These are phyloP conservation scores for Anseranas semipalmata DNA, from an alignment of 2,113 vertebrate genomes.

Conservation along the genomic window DNA sequence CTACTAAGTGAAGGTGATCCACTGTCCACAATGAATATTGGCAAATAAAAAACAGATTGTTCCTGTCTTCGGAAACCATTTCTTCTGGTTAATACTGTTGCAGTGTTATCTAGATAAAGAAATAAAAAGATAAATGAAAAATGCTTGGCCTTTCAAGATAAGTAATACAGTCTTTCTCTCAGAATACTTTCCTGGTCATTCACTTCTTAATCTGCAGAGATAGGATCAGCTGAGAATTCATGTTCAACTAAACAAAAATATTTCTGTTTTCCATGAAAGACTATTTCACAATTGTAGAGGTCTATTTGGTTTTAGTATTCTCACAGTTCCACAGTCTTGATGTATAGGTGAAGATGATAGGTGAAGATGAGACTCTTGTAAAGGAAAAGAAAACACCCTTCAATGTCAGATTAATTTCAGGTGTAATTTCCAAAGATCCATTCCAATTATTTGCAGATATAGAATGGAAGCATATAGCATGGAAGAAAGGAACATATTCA, in stretches of 20 bases:
- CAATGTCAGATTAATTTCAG: neutral
- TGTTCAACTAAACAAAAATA: neutral
- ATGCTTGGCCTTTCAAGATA: neutral
- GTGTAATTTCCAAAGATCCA: neutral
- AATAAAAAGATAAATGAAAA: neutral
- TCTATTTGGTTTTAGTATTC: neutral
- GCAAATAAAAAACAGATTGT: constrained; percentile 89
- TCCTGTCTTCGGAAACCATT: constrained; percentile 90
- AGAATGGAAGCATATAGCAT: too few relatives aligned
- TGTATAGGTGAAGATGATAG: neutral
- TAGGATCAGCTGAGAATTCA: neutral
- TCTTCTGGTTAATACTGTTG: constrained; percentile 87
- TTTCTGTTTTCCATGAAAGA: neutral
- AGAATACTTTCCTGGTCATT: neutral
- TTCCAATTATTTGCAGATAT: neutral
- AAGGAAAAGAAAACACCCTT: neutral
- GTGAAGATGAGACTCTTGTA: neutral
- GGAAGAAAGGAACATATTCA: neutral
- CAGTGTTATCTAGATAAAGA: constrained; percentile 89
- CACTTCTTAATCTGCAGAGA: neutral
- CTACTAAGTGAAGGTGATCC: constrained; percentile 93
- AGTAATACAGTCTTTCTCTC: neutral
- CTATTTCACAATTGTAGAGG: neutral
- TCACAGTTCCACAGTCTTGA: neutral
- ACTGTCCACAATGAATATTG: constrained; percentile 92